Percentiles rank a stretch among this genome's conserved stretches.
These are phyloP conservation scores for Etheostoma spectabile DNA, from an alignment of 2,113 vertebrate species.

Conservation along the genomic window DNA sequence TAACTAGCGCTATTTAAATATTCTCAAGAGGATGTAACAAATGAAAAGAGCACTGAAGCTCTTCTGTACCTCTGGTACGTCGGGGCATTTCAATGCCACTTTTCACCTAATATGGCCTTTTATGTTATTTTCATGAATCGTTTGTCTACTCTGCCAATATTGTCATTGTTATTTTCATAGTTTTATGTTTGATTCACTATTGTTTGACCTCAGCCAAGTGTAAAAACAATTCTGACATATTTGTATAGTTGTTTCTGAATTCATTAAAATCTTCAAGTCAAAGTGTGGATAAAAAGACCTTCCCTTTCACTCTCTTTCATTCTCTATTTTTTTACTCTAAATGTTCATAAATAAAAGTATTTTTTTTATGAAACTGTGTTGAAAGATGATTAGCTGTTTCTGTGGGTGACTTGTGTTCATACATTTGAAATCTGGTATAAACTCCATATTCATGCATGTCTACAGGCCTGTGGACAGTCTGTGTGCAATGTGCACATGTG, in stretches of 20 bases:
- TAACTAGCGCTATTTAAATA: constrained; percentile 21
- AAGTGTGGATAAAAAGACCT: background rate
- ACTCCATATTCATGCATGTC: constrained; percentile 4
- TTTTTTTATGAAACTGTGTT: constrained; percentile 6
- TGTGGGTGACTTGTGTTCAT: background rate
- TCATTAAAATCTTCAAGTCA: background rate
- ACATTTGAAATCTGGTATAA: constrained; percentile 7
- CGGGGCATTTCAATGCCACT: constrained; percentile 18
- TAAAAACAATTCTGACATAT: background rate
- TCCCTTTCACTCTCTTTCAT: background rate
- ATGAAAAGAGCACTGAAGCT: constrained; percentile 56
- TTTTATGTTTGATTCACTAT: background rate
- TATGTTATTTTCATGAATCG: constrained; percentile 48
- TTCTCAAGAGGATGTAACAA: constrained; percentile 45
- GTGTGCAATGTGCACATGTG: constrained; percentile 25
- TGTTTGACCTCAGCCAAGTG: background rate
- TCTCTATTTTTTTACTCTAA: background rate
- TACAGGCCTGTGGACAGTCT: constrained; percentile 35
- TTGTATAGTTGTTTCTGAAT: background rate
- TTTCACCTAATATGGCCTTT: constrained; percentile 39
- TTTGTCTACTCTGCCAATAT: constrained; percentile 17
- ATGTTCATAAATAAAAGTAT: constrained; percentile 7
- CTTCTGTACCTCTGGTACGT: constrained; percentile 21
- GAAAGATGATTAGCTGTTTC: constrained; percentile 14
- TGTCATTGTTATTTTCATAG: constrained; percentile 9